phyloP scores from a whole-genome alignment of 2,888 invertebrate genomes.

The Glaucopsyche alexis region DNA sequence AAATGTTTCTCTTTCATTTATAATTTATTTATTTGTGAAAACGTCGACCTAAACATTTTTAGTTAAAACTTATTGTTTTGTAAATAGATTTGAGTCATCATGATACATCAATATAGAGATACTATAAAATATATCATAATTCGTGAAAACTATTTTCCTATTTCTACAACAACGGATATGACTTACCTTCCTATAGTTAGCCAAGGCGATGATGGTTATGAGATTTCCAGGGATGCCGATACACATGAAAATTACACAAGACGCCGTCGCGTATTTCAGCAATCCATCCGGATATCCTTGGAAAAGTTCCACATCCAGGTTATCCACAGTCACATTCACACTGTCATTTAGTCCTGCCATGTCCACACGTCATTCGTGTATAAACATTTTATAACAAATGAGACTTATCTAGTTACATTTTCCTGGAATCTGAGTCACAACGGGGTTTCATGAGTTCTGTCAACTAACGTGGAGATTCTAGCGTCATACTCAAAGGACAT shows the following conservation, averaged over 20 bases:
- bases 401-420: slow-evolving; percentile 47
- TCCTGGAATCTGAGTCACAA: slow-evolving; percentile 52
- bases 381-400: slow-evolving; percentile 58
- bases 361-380: slow-evolving; percentile 47
- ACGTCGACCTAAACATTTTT: no score
- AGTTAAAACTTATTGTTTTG: no score
- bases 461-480: background rate
- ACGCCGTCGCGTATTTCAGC: slow-evolving; percentile 83
- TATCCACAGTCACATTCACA: slow-evolving; percentile 41
- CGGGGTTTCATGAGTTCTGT: slow-evolving; percentile 19
- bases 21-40: no score
- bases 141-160: background rate
- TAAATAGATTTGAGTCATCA: no score
- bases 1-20: no score
- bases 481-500: slow-evolving; percentile 22
- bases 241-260: slow-evolving; percentile 86
- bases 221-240: slow-evolving; percentile 90
- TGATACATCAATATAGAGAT: no score
- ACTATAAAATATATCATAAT: background rate
- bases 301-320: slow-evolving; percentile 77
- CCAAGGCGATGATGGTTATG: slow-evolving; percentile 87
- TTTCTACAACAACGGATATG: background rate
- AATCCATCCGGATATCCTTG: slow-evolving; percentile 83
- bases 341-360: slow-evolving; percentile 30
- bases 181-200: slow-evolving; percentile 86